Percentiles rank a stretch among this genome's conserved stretches.
These are phyloP conservation scores for Tyrophagus putrescentiae DNA, from an alignment of 1,140 invertebrate genomes.

Conservation along the genomic window DNA sequence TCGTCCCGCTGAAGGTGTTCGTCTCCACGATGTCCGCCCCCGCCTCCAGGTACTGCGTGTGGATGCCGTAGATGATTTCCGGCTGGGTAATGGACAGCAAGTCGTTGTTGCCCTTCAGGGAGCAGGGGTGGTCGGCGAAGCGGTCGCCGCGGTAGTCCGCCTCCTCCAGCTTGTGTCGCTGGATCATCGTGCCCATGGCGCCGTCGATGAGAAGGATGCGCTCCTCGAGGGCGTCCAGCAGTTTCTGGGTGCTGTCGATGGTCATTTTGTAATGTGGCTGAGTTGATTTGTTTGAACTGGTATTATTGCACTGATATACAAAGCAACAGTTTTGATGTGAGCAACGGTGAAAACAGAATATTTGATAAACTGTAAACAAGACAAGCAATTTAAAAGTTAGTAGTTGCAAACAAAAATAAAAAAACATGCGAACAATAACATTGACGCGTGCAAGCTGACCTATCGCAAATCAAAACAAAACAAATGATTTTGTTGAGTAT, in stretches of 20 bases:
- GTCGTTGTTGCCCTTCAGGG: slow-evolving; percentile 48
- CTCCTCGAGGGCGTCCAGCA: slow-evolving; percentile 28
- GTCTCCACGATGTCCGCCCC: slow-evolving; percentile 49
- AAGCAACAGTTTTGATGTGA: too few relatives aligned
- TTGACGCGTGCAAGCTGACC: too few relatives aligned
- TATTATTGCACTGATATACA: too few relatives aligned
- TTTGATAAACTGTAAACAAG: too few relatives aligned
- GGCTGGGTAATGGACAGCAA: slow-evolving; percentile 42
- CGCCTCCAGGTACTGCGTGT: slow-evolving; percentile 43
- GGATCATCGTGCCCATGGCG: slow-evolving; percentile 51
- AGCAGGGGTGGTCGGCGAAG: slow-evolving; percentile 38
- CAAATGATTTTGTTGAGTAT: too few relatives aligned
- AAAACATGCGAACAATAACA: too few relatives aligned
- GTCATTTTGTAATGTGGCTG: too few relatives aligned
- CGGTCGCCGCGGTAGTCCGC: slow-evolving; percentile 40
- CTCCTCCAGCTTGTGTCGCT: slow-evolving; percentile 40
- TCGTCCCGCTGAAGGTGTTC: slow-evolving; percentile 47
- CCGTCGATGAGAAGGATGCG: slow-evolving; percentile 47
- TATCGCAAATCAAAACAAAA: too few relatives aligned
- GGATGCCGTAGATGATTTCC: slow-evolving; percentile 41
- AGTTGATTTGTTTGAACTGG: too few relatives aligned
- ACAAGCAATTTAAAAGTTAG: too few relatives aligned
- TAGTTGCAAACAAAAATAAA: too few relatives aligned
- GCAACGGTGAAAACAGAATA: too few relatives aligned
- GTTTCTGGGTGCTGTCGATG: not conserved